Base-by-base conservation (phyloP, 30 jellyfish, hydroid and myxozoan genomes). In the Haliclystus octoradiatus region DNA sequence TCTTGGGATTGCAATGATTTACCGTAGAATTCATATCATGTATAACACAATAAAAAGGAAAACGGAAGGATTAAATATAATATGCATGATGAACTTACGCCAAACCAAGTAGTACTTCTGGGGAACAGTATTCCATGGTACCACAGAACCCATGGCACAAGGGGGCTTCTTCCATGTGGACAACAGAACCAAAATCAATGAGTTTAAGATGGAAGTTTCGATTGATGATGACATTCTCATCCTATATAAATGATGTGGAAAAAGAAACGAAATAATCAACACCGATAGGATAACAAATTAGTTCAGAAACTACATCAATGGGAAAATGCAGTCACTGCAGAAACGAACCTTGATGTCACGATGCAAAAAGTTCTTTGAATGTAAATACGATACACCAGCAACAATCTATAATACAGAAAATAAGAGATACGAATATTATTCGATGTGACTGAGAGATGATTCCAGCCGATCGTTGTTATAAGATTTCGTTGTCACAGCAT, bases 71-170 rank as follows among this genome's bases (percentile, higher is more conserved):
- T n/a, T n/a, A n/a, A n/a, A n/a, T n/a, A n/a, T n/a, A n/a, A n/a
- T n/a, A n/a, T n/a, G n/a, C n/a, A n/a, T 15, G 24, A 15, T 12
- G n/a, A 7, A 34, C 9, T 52, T 74, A 85, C 96, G 73, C 34
- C 40, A 78, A 78, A 14, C 97, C 97, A 12, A 88, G 95, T 26
- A 88, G 92, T 2, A 88, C 97, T 65, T 88, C 97, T 3, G 97
- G 97, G 7, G 97, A 88, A 63, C 97, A 88, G 53, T 88, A 88
- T 57, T 88, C 97, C 12, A 88, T 84, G n/a, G 97, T 88, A 7
- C 97, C 97, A 63, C 97, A 88, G 66, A 88, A 88, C 50, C 94
- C 80, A 73, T 76, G 80, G 70, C 75, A 88, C 70, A 80, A 63
- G 73, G 80, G 80, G 24, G 80, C 93, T 1, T 64, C 53, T 49